Evolutionary conservation across 2,113 vertebrate genomes (phyloP).

Genomic region (Dermatemys mawii): DNA sequence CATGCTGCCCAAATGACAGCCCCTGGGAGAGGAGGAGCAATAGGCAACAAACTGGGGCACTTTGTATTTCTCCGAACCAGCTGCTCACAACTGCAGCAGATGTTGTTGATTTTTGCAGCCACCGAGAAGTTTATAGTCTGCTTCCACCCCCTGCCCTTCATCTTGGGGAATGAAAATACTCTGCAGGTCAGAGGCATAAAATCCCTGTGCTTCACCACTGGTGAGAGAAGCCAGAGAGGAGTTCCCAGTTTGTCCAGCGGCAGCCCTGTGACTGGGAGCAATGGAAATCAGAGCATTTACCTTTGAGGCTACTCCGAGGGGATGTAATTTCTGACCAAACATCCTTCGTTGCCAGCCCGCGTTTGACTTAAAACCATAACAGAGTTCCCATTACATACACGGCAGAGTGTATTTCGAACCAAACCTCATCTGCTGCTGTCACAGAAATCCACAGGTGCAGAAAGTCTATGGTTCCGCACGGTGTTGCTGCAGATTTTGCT

Average conservation of each 20-base stretch:
- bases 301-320: fast-evolving
- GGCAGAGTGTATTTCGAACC: fast-evolving
- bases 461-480: neutral
- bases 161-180: neutral
- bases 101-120: neutral
- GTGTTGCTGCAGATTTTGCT: neutral
- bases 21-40: neutral
- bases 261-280: neutral
- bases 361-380: neutral
- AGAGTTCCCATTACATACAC: neutral
- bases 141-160: neutral
- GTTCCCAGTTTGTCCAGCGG: fast-evolving
- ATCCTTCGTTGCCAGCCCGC: neutral
- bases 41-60: fast-evolving
- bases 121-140: neutral
- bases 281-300: neutral
- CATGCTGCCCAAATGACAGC: neutral
- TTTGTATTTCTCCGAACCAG: neutral
- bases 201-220: fast-evolving
- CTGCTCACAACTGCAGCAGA: fast-evolving
- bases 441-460: neutral
- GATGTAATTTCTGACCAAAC: fast-evolving
- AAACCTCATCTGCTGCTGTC: fast-evolving
- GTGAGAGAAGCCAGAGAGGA: fast-evolving
- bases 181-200: fast-evolving